Base-by-base conservation (phyloP, 2,113 vertebrate species). In the Apus apus region DNA sequence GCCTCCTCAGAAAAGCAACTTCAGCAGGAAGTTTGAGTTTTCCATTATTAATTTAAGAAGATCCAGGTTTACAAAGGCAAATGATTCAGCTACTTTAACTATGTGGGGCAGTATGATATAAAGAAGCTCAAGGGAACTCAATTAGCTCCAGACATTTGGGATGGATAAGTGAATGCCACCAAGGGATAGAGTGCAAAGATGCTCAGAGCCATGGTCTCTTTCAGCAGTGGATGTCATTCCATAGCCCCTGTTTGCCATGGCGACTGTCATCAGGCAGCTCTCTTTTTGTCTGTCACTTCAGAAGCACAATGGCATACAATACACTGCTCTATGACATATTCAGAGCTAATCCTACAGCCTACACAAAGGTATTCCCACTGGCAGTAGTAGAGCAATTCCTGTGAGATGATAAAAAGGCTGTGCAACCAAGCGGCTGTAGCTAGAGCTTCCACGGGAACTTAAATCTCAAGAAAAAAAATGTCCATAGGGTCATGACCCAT, bases 181-280 rank as follows among this genome's bases (percentile, higher is more conserved):
- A 48, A 73, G 15, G 34, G 40, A 57, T 38, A 65, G 20, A 30
- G 5, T 12, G 13, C 8, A 30, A 90, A 67, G 8, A 15, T 68
- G 32, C 67, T 38, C 38, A 43, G 45, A 65, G n/a, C 34, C 11
- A 15, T 60, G 22, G 53, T 51, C 29, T 57, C 56, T 73, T 92
- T 29, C 71, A 62, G 40, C 21, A 57, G 11, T 10, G 8, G 36
- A 26, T 58, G 23, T 46, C 20, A 36, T 58, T 81, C 57, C 25
- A 6, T 46, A 70, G 45, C 8, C 15, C 11, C 7, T 60, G 0
- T 56, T 64, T 66, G n/a, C 45, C 1, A 0, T 5, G 27, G 21
- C 3, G 5, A 7, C 7, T 4, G 2, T 45, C 53, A 68, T n/a
- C 16, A 70, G 46, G 9, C n/a, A 57, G 15, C 16, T 79, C 12